These are phyloP conservation scores for Avahi laniger DNA, from an alignment of 2,797 vertebrate species.

Conservation along the genomic window DNA sequence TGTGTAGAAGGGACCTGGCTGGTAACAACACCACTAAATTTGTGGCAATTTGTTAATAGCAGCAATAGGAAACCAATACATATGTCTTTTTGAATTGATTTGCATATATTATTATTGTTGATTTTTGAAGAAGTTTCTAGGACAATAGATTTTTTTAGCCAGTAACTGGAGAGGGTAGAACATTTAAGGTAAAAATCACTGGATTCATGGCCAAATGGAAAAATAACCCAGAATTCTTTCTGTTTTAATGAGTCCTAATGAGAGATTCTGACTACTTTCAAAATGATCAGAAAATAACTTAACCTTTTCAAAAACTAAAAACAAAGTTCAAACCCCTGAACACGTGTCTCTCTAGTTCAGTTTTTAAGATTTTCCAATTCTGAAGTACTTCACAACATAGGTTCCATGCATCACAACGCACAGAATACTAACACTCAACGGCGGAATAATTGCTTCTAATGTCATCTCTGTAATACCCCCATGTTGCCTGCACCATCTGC, in stretches of 20 bases:
- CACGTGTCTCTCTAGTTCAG: background rate
- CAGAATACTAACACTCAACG: background rate
- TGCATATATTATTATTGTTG: background rate
- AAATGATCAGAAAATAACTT: background rate
- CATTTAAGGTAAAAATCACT: background rate
- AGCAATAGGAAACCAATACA: background rate
- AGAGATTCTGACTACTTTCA: background rate
- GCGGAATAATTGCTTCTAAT: background rate
- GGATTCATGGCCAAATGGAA: background rate
- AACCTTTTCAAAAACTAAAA: conserved; percentile 15
- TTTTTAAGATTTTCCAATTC: background rate
- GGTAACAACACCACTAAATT: background rate
- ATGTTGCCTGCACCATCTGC: conserved; percentile 32
- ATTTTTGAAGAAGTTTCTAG: background rate
- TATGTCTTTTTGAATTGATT: background rate
- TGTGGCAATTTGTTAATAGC: background rate
- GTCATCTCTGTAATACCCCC: background rate
- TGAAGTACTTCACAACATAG: background rate
- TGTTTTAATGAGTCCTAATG: background rate
- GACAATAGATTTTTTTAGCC: background rate
- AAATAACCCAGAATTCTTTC: background rate
- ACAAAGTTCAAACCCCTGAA: background rate
- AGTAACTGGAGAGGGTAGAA: background rate
- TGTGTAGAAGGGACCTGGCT: too few relatives aligned
- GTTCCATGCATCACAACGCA: background rate